These are phyloP conservation scores for Lutra lutra DNA, from an alignment of 2,797 vertebrate species.

Conservation along the genomic window DNA sequence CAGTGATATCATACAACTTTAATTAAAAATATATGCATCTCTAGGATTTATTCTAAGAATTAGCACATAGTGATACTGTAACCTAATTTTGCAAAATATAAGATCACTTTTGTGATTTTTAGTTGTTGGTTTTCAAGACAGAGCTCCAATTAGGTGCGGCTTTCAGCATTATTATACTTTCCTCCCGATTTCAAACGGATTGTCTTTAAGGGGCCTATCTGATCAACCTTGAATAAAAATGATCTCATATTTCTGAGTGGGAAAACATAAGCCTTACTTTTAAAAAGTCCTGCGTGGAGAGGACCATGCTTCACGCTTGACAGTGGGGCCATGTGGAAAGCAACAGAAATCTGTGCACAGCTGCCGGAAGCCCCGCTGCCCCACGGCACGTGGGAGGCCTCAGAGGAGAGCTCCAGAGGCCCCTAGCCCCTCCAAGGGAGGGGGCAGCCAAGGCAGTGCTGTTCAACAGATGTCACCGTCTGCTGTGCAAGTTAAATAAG, in stretches of 20 bases:
- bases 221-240: neutral
- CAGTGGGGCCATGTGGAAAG: neutral
- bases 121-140: neutral
- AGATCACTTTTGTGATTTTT: neutral
- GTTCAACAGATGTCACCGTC: neutral
- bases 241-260: neutral
- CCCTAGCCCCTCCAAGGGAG: neutral
- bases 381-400: neutral
- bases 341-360: neutral
- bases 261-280: neutral
- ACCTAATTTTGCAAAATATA: neutral
- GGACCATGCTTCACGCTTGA: neutral
- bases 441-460: neutral
- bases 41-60: neutral
- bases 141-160: neutral
- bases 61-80: neutral
- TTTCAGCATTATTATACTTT: neutral
- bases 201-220: neutral
- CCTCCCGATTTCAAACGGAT: neutral
- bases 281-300: neutral
- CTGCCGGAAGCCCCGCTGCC: neutral
- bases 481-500: neutral
- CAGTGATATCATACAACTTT: neutral
- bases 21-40: neutral
- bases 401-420: constrained; percentile 58